Evolutionary conservation across 2,113 vertebrate genomes (phyloP).

Genomic region (Sitta europaea): DNA sequence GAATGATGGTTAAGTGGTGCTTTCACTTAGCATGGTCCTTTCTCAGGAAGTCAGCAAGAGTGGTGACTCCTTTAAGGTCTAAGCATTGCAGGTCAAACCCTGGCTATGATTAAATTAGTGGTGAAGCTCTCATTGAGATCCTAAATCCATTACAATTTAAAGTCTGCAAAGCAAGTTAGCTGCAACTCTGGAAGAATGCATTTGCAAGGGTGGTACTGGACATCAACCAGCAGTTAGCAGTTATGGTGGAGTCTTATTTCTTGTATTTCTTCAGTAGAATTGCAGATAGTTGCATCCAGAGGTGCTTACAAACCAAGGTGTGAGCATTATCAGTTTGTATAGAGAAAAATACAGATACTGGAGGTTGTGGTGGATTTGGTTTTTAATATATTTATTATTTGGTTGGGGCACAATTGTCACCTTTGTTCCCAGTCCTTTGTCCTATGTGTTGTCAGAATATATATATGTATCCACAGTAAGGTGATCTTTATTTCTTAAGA

Average conservation of each 20-base stretch:
- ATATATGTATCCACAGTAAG: neutral
- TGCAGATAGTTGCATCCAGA: neutral
- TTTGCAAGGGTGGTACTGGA: neutral
- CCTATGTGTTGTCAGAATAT: neutral
- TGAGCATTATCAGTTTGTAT: neutral
- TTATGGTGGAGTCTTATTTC: neutral
- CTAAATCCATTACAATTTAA: neutral
- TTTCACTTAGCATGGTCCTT: neutral
- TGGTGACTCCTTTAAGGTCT: neutral
- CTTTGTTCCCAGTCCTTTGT: neutral
- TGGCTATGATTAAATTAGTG: neutral
- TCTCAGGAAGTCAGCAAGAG: accelerated
- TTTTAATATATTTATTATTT: neutral
- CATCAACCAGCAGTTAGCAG: neutral
- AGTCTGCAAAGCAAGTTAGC: neutral
- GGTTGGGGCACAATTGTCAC: accelerated
- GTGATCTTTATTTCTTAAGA: neutral
- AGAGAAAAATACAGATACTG: neutral
- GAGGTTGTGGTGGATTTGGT: neutral
- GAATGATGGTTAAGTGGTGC: neutral
- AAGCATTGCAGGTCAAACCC: neutral
- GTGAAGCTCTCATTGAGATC: neutral
- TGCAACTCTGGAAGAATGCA: neutral
- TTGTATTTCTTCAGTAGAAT: neutral
- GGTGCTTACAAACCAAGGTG: neutral